phyloP scores from a whole-genome alignment of 2,888 invertebrate species.

The Meliscaeva auricollis region DNA sequence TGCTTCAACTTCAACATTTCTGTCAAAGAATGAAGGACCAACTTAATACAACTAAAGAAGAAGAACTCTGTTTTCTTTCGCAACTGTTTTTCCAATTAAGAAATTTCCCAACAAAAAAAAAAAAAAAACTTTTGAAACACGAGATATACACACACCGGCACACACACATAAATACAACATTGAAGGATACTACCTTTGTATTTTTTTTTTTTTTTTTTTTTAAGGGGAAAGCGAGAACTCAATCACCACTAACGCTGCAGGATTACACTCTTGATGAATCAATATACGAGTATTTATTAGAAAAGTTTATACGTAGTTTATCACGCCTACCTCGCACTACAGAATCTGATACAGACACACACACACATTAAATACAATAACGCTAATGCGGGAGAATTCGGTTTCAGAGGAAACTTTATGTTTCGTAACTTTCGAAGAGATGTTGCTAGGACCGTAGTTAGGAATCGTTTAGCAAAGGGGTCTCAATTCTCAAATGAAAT shows the following conservation, averaged over 20 bases:
- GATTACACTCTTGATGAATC: constrained; percentile 57
- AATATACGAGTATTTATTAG: constrained; percentile 71
- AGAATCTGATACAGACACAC: background rate
- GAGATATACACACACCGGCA: background rate
- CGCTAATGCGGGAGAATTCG: background rate
- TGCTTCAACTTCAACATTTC: constrained; percentile 5
- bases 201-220: background rate
- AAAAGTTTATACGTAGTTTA: constrained; percentile 53
- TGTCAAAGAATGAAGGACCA: constrained; percentile 24
- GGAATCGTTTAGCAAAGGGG: background rate
- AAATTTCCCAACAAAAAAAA: constrained; percentile 41
- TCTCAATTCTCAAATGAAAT: too few relatives aligned
- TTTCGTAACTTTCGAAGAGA: background rate
- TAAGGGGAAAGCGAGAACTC: constrained; percentile 6
- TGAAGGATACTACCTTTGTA: background rate
- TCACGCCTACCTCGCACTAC: background rate
- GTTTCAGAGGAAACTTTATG: background rate
- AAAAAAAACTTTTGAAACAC: constrained; percentile 48
- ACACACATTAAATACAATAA: background rate
- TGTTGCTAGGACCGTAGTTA: background rate
- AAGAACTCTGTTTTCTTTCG: background rate
- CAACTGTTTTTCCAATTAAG: constrained; percentile 59
- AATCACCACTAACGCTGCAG: constrained; percentile 42
- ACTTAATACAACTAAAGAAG: background rate
- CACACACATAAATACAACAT: background rate